Evolutionary conservation across 2,797 vertebrate genomes (phyloP), one percentile per base, ranked within the genome.

Genomic region (Liasis olivaceus): DNA sequence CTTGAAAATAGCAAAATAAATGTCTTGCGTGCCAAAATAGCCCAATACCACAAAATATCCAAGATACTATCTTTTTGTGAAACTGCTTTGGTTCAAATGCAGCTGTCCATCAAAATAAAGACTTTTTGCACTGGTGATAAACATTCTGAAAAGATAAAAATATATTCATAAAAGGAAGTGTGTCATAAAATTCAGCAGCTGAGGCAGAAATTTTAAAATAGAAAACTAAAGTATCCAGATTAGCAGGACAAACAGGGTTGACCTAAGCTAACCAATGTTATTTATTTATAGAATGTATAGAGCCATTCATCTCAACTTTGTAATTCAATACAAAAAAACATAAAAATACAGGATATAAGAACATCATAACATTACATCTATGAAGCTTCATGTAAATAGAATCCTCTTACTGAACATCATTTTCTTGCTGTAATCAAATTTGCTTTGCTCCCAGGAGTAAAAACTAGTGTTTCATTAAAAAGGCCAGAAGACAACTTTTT

Each of bases 11-110:
- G 94, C 90, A 94, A 95, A 96, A 92, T 5, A 96, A 14, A 84
- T 87, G 95, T 87, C 85, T 95, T 92, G 81, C 91, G 94, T 92
- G 92, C 85, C 93, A 92, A 92, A 92, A 95, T 85, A 89, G 94
- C 91, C 94, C 92, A 96, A 92, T 91, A 95, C 59, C 92, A 91
- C 90, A 92, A 88, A 96, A 94, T 54, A 95, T 95, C 94, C 96
- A 95, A 93, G 94, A 95, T 90, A 95, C 94, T n/a, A 94, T 93
- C 90, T 28, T 95, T 94, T 91, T 94, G 93, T 92, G 94, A 69
- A 93, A 95, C 93, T 96, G 94, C 28, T 95, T 97, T 96, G 97
- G 96, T 97, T 97, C 96, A 93, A 89, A 92, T 96, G 90, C 95
- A 94, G 95, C 93, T 92, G 94, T 96, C 92, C 94, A 95, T 91